These are phyloP conservation scores for Neocloeon triangulifer DNA, from an alignment of 1,140 invertebrate genomes.

Conservation along the genomic window DNA sequence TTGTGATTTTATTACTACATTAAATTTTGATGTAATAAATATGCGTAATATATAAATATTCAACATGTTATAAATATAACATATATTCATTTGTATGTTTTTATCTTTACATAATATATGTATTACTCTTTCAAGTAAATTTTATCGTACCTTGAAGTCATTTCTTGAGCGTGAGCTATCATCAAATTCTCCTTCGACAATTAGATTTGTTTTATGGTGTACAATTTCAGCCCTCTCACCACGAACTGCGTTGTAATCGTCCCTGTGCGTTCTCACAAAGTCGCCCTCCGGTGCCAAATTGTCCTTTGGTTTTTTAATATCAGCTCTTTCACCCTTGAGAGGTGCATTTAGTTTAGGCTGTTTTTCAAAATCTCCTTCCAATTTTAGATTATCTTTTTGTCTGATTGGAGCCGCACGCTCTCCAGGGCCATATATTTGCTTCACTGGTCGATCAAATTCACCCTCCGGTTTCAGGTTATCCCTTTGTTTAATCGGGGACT, in stretches of 20 bases:
- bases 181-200: conserved; percentile 9
- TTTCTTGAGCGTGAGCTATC: conserved; percentile 7
- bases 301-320: conserved; percentile 19
- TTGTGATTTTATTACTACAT: no score
- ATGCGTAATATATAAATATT: no score
- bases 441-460: conserved; percentile 10
- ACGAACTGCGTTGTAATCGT: conserved; percentile 16
- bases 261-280: conserved; percentile 19
- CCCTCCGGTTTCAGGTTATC: conserved; percentile 10
- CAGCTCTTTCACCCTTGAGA: conserved; percentile 13
- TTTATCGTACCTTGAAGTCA: conserved; percentile 1
- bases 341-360: conserved; percentile 13
- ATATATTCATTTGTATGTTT: no score
- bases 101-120: no score
- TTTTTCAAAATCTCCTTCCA: conserved; percentile 29
- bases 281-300: conserved; percentile 31
- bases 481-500: conserved; percentile 11
- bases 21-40: no score
- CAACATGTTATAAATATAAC: no score
- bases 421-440: conserved; percentile 8
- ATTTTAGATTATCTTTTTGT: conserved; percentile 30
- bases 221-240: conserved; percentile 9
- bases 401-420: conserved; percentile 17
- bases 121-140: no score
- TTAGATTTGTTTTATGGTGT: conserved; percentile 5